Conservation (phyloP, 2,113 vertebrate species). For the Malaclemys terrapin region DNA sequence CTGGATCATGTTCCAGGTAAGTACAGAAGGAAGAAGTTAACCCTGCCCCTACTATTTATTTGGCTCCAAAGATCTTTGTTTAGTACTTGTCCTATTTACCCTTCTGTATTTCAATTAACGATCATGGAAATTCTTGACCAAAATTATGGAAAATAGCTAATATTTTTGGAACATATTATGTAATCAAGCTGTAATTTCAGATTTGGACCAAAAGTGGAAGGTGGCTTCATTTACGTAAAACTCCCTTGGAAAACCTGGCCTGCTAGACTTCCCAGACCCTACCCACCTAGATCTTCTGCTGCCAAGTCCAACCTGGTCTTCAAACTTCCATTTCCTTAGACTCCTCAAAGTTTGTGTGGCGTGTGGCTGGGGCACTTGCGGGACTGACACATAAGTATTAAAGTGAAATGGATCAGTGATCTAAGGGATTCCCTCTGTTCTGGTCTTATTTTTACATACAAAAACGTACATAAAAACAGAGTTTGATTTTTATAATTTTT, state of each 20-base stretch:
- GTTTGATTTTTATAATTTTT: background rate
- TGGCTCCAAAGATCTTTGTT: slow-evolving; percentile 13
- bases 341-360: slow-evolving; percentile 46
- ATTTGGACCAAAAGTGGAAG: background rate
- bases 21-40: slow-evolving; percentile 61
- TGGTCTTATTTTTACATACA: slow-evolving; percentile 1
- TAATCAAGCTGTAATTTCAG: background rate
- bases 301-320: slow-evolving; percentile 41
- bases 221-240: slow-evolving; percentile 34
- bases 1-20: slow-evolving; percentile 76
- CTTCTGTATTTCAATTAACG: slow-evolving; percentile 7
- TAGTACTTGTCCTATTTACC: slow-evolving; percentile 24
- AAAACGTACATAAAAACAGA: slow-evolving; percentile 40
- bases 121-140: slow-evolving; percentile 19
- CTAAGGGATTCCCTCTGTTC: slow-evolving; percentile 10
- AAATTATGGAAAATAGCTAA: background rate
- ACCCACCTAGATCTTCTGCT: slow-evolving; percentile 5
- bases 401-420: slow-evolving; percentile 31
- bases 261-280: background rate
- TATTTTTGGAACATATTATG: background rate
- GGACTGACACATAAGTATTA: background rate
- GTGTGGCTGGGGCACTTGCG: slow-evolving; percentile 11
- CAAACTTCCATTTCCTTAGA: slow-evolving; percentile 5
- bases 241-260: background rate
- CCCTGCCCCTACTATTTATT: slow-evolving; percentile 8